Evolutionary conservation across 2,113 vertebrate species (phyloP), one percentile per base, ranked within the genome.

Genomic region (Ptyas mucosa): DNA sequence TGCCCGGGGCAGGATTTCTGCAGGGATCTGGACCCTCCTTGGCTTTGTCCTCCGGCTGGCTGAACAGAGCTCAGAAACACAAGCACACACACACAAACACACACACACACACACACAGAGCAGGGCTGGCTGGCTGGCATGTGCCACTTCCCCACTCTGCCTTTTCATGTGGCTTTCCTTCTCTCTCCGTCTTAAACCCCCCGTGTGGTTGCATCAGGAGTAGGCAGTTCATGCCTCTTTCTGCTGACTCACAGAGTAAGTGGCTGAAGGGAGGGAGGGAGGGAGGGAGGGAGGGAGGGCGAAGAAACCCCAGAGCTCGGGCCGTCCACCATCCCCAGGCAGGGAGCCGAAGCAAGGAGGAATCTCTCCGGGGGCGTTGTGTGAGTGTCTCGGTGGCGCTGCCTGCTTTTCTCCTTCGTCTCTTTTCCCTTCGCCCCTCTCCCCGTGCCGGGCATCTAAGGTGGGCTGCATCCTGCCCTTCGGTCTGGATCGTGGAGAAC

Each of bases 181-280:
- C 10, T 20, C 81, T 21, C 2, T 51, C 52, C 20, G 3, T 34
- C 94, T 94, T 92, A 94, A 88, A 93, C 90, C 95, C 94, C 95
- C 95, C 94, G 92, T 95, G 96, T 94, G 94, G 94, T 97, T 97
- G 97, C 97, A 97, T 97, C 95, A 97, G 96, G 97, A 96, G 94
- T 95, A 94, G 96, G 95, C 97, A 95, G 94, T 94, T 96, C 96
- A 93, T 94, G 85, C 96, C 96, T 95, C 95, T 96, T 96, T 95
- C 87, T 96, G 96, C 97, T 96, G 96, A 96, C 97, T 97, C 96
- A 97, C 95, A 96, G 96, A 95, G 95, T 61, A 61, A 61, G 57
- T 61, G 57, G 57, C 24, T 61, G 24, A 0, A 61, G 57, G 23
- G 57, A 58, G 23, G 57, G 57, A 58, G 57, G 95, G 95, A 94